Evolutionary conservation across 2,113 vertebrate species (phyloP).

Genomic region (Bubo blakistoni): DNA sequence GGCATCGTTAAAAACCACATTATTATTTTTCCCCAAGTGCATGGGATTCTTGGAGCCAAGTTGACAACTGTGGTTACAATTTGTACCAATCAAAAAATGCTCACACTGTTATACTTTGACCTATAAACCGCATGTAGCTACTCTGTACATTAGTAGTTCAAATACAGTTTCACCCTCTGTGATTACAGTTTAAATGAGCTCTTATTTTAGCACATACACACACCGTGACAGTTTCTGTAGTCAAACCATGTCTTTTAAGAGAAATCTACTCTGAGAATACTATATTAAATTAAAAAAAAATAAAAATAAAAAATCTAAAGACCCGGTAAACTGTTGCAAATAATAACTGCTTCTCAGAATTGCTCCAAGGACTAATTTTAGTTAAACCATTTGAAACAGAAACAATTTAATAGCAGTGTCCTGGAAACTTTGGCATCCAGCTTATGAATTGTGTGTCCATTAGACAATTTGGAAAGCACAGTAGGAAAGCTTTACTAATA

Average conservation of each 20-base stretch:
- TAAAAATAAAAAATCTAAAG: not conserved
- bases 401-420: not conserved
- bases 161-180: slow-evolving; percentile 5
- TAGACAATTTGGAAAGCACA: slow-evolving; percentile 14
- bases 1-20: slow-evolving; percentile 61
- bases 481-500: slow-evolving; percentile 23
- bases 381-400: not conserved
- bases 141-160: slow-evolving; percentile 60
- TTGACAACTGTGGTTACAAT: slow-evolving; percentile 57
- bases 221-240: not conserved
- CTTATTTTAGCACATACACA: slow-evolving; percentile 5
- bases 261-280: not conserved
- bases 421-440: not conserved
- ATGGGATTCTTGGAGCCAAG: slow-evolving; percentile 42
- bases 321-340: not conserved
- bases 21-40: slow-evolving; percentile 41
- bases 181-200: slow-evolving; percentile 46
- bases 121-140: slow-evolving; percentile 42
- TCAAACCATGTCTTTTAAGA: not conserved
- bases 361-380: not conserved
- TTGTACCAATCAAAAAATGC: slow-evolving; percentile 49
- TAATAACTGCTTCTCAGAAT: slow-evolving; percentile 9
- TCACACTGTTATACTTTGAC: slow-evolving; percentile 64
- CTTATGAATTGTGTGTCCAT: not conserved
- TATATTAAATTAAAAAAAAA: not conserved